Percentiles rank a stretch among this genome's conserved stretches.
These are phyloP conservation scores for Varanus salvator DNA, from an alignment of 2,113 vertebrate genomes.

Conservation along the genomic window DNA sequence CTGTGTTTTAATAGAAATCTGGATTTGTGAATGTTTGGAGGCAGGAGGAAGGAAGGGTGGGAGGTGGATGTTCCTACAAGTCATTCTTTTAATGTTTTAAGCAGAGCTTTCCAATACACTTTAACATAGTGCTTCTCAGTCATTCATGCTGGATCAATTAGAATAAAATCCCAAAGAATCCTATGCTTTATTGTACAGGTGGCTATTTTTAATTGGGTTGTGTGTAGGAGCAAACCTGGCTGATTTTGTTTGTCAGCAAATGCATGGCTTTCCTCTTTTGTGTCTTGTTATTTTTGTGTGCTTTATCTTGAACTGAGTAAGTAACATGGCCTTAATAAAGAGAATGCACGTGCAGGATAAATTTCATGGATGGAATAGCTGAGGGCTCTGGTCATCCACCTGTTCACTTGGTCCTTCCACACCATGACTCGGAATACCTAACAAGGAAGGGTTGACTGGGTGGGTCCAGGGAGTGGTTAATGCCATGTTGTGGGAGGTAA, in stretches of 20 bases:
- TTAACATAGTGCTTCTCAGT: conserved; percentile 58
- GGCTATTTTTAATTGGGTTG: background rate
- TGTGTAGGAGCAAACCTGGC: background rate
- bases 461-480: no score
- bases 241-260: background rate
- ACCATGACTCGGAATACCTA: no score
- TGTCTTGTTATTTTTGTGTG: background rate
- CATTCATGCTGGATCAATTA: conserved; percentile 44
- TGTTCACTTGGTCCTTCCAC: no score
- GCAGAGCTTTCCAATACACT: conserved; percentile 74
- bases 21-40: conserved; percentile 80
- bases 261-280: background rate
- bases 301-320: background rate
- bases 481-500: no score
- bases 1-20: conserved; percentile 84
- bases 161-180: conserved; percentile 45
- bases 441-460: no score
- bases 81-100: conserved; percentile 80
- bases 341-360: no score
- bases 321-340: no score
- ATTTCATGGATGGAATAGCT: no score
- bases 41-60: conserved; percentile 77
- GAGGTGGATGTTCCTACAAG: conserved; percentile 77
- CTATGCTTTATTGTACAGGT: background rate
- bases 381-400: no score